phyloP scores from a whole-genome alignment of 2,888 invertebrate genomes.

The Dermolepida albohirtum region DNA sequence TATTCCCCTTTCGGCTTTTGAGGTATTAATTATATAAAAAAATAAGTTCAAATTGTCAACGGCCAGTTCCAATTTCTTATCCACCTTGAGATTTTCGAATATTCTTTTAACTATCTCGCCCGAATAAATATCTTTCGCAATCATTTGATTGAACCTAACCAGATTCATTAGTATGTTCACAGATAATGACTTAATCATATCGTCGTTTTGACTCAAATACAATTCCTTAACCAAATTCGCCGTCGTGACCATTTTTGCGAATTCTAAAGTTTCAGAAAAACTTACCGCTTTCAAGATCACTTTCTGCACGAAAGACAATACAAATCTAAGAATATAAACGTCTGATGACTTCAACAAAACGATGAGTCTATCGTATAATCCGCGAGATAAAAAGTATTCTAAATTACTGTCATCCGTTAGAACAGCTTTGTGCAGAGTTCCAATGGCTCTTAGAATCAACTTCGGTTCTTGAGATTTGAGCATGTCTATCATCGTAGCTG shows the following conservation, averaged over 20 bases:
- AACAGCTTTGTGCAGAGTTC: slow-evolving; percentile 5
- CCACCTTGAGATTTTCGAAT: slow-evolving; percentile 17
- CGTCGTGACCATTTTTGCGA: not conserved
- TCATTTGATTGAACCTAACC: slow-evolving; percentile 1
- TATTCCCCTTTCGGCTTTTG: slow-evolving; percentile 3
- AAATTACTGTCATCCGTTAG: not conserved
- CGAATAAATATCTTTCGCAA: slow-evolving; percentile 10
- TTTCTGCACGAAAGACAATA: slow-evolving; percentile 10
- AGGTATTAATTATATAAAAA: slow-evolving; percentile 24
- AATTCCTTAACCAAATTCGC: slow-evolving; percentile 1
- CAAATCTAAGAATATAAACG: slow-evolving; percentile 16
- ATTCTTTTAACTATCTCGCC: slow-evolving; percentile 8
- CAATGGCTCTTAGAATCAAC: slow-evolving; percentile 1
- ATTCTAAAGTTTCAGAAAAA: not conserved
- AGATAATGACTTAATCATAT: not conserved
- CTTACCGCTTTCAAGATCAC: not conserved
- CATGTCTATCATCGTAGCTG: slow-evolving; percentile 25
- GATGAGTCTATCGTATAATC: slow-evolving; percentile 6
- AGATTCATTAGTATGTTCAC: not conserved
- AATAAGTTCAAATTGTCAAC: slow-evolving; percentile 17
- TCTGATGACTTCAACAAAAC: not conserved
- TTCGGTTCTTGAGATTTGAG: slow-evolving; percentile 14
- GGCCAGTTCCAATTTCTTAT: slow-evolving; percentile 13
- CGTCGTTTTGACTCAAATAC: slow-evolving; percentile 15
- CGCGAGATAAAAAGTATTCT: not conserved